phyloP scores from a whole-genome alignment of 2,797 vertebrate species.

The Channallabes apus region DNA sequence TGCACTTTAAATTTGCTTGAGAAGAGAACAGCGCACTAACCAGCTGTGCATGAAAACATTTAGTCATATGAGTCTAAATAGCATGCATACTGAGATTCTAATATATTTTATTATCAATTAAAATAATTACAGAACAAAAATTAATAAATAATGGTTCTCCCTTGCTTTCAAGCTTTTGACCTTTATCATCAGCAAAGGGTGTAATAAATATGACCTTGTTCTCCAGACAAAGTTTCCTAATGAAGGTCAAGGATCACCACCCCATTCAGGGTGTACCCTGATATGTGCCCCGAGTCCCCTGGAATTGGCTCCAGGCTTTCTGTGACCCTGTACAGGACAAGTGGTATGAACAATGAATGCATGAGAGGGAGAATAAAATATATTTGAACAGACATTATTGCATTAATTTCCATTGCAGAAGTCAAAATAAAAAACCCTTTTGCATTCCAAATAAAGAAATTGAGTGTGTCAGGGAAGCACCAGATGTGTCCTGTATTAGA shows the following conservation, averaged over 20 bases:
- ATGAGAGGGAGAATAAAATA: neutral
- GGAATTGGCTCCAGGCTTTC: no score
- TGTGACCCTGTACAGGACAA: no score
- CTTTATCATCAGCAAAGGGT: neutral
- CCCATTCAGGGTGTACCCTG: no score
- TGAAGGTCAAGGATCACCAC: neutral
- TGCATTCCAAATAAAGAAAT: neutral
- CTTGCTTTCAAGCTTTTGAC: slow-evolving; percentile 3
- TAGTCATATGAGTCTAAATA: slow-evolving; percentile 38
- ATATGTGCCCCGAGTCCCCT: no score
- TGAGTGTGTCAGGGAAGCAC: neutral
- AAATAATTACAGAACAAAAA: slow-evolving; percentile 34
- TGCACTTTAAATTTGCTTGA: slow-evolving; percentile 53
- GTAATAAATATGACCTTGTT: neutral
- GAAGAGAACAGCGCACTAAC: slow-evolving; percentile 46
- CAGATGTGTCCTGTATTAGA: no score
- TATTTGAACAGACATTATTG: neutral
- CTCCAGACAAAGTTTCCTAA: neutral
- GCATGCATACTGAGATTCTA: slow-evolving; percentile 43
- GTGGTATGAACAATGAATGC: no score
- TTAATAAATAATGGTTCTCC: neutral
- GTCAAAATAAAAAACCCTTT: neutral
- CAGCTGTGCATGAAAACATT: slow-evolving; percentile 47
- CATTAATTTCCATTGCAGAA: neutral
- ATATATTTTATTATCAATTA: slow-evolving; percentile 47